Evolutionary conservation across 2,797 vertebrate genomes (phyloP), one percentile per base, ranked within the genome.

Genomic region (Coluber constrictor): DNA sequence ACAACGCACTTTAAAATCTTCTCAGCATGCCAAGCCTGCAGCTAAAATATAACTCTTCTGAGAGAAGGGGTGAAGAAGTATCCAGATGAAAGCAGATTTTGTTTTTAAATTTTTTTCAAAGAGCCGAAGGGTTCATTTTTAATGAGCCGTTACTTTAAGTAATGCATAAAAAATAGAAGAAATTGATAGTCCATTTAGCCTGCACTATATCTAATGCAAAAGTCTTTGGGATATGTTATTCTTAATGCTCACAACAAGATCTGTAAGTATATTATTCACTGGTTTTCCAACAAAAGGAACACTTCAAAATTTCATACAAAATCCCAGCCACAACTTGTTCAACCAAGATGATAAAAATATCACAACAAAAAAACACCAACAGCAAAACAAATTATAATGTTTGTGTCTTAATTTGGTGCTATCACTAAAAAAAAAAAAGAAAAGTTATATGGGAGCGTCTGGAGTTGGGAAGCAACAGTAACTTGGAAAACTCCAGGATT

Each of bases 71-170:
- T 98, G 98, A 98, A 98, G 98, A 97, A 98, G 98, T 98, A 98
- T 97, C 98, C 97, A 98, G 98, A 99, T 98, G 98, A 99, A 99
- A 99, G 98, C 98, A 98, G 98, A 99, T 99, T 99, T 99, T 98
- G 98, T 89, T 89, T 55, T 88, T 37, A 98, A 98, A 98, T 7
- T 32, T 88, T 96, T 98, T 98, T 98, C 98, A 96, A 99, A 97
- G 98, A 97, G 98, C 99, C 98, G 98, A 98, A 98, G 98, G 98
- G 98, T 98, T 98, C 98, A 98, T 99, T 98, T 99, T 99, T 99
- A 99, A 99, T 99, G 99, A 99, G 99, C 98, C 99, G 98, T 99
- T 99, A 99, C 99, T 99, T 99, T 99, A 99, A 99, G 99, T 99
- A 99, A 99, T 99, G 99, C 98, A 99, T 99, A 99, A 99, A 99